Base-by-base conservation (phyloP, 2,888 invertebrate genomes). In the Dynastes maya region DNA sequence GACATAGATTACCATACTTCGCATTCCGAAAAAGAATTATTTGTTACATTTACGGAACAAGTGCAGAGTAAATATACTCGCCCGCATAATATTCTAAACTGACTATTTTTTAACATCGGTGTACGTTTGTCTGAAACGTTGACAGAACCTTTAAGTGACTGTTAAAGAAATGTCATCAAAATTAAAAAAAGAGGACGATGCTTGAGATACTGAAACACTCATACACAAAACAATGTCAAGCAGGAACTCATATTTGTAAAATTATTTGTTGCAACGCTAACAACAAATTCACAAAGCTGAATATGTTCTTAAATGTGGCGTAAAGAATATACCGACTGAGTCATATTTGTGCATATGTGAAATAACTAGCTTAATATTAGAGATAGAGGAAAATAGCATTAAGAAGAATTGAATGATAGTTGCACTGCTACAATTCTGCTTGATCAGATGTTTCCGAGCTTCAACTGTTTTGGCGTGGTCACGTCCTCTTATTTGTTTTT, bases 21-120 rank as follows among this genome's bases (percentile, higher is more conserved):
- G 22, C 65, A 40, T 40, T 65, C 65, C 65, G 65, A 8, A 63
- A 45, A 45, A 45, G 65, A 65, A 65, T 40, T 65, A 65, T 65
- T 37, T 65, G 40, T 65, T 45, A 45, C n/a, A 13, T 22, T 65
- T 45, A 65, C 3, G 16, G 16, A 45, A 16, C 45, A 45, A 37
- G 40, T 16, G 16, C 37, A 16, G 22, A 37, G n/a, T 65, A 65
- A 65, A 65, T 65, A 65, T 37, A 40, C n/a, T 16, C 45, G 40
- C n/a, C 45, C 22, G 40, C 29, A 45, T 45, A 40, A 40, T 40
- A 65, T 40, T 65, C 65, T 16, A 65, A 65, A 40, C 40, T 45
- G 22, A 40, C 45, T 22, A 65, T 45, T 65, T 65, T 45, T 45
- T 45, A 65, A 45, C 65, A 45, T 13, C 40, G 37, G 16, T 65